A percentile compares a stretch with the other conserved stretches of the same genome.
Conservation (phyloP, 2,113 vertebrate species). For the Petroica traversi region DNA sequence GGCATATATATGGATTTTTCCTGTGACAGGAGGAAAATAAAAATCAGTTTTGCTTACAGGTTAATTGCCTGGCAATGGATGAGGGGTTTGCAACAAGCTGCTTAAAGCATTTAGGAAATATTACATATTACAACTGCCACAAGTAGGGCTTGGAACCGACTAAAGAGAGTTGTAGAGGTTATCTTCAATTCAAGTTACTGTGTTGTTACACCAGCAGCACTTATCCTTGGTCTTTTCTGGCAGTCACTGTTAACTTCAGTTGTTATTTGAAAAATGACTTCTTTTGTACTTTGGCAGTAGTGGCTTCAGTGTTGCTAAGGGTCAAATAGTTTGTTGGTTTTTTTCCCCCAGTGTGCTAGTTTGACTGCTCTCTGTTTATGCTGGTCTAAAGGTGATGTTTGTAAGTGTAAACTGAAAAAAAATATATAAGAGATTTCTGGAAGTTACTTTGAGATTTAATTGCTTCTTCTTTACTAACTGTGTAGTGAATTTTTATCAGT, state of each 20-base stretch:
- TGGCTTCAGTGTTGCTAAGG: not conserved
- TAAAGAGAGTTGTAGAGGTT: not conserved
- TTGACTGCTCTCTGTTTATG: not conserved
- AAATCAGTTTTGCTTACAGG: not conserved
- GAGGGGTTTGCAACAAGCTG: not conserved
- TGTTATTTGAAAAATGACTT: not conserved
- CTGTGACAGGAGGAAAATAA: not conserved
- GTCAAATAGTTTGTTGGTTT: not conserved
- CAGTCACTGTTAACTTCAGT: not conserved
- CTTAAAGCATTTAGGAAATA: not conserved
- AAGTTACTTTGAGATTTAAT: not conserved
- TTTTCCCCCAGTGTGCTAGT: not conserved
- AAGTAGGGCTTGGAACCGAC: not conserved
- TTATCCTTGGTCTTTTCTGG: not conserved
- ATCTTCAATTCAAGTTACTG: not conserved
- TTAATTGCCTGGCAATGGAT: not conserved
- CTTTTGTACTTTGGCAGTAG: not conserved
- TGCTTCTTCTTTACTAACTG: not conserved
- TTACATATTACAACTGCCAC: not conserved
- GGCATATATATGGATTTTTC: not conserved
- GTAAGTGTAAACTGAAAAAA: not conserved
- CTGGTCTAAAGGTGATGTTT: not conserved
- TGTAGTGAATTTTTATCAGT: not conserved
- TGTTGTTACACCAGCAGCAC: not conserved
- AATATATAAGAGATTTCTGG: not conserved